These are phyloP conservation scores for Rhimphoctona megacephalus DNA, from an alignment of 2,888 invertebrate genomes.

Conservation along the genomic window DNA sequence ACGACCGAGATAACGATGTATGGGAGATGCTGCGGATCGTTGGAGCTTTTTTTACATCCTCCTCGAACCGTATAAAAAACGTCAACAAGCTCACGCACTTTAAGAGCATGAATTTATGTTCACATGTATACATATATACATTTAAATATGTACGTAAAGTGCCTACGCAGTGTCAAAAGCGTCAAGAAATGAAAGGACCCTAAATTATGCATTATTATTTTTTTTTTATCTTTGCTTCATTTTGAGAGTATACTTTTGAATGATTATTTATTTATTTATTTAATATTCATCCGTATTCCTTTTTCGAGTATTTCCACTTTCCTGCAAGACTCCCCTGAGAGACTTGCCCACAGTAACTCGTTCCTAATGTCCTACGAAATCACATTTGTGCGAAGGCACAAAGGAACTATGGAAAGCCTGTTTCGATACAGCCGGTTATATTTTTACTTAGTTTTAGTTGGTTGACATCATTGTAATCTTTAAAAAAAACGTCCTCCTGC, in stretches of 20 bases:
- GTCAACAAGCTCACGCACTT: slow-evolving; percentile 2
- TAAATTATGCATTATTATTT: neutral
- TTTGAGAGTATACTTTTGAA: neutral
- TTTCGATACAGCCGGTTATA: neutral
- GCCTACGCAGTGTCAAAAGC: neutral
- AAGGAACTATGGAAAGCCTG: neutral
- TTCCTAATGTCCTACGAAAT: neutral
- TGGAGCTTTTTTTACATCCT: slow-evolving; percentile 10
- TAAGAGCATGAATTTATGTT: neutral
- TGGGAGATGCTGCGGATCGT: neutral
- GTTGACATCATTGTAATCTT: neutral
- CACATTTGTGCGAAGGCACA: neutral
- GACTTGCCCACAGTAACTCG: neutral
- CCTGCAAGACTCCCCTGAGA: neutral
- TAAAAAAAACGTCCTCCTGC: no score
- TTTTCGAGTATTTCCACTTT: neutral
- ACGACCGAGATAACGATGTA: slow-evolving; percentile 18
- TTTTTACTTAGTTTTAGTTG: neutral
- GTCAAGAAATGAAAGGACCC: neutral
- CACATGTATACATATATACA: neutral
- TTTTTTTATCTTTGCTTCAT: neutral
- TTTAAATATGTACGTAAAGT: neutral
- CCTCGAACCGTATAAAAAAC: neutral
- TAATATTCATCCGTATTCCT: neutral
- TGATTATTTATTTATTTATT: neutral